These are phyloP conservation scores for Peromyscus maniculatus DNA, from an alignment of 2,113 vertebrate species.

Conservation along the genomic window DNA sequence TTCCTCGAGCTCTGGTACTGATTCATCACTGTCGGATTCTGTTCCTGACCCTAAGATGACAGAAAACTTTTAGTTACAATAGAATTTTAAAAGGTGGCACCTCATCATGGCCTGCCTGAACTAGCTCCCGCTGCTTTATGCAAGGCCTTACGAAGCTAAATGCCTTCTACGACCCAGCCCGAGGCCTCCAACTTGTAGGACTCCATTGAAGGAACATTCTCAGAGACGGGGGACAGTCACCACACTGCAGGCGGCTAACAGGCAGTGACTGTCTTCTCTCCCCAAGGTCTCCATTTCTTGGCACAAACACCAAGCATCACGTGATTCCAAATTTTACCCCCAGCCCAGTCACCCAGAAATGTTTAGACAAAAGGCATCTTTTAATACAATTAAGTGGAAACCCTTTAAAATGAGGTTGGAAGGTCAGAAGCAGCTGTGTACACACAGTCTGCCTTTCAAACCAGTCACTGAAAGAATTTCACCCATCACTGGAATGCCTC, in stretches of 20 bases:
- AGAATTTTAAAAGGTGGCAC: neutral
- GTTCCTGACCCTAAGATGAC: constrained; percentile 95
- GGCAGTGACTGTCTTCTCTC: constrained; percentile 17
- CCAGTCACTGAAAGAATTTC: constrained; percentile 26
- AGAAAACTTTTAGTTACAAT: constrained; percentile 39
- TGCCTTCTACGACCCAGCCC: constrained; percentile 21
- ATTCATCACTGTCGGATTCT: constrained; percentile 99
- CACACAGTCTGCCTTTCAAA: constrained; percentile 63
- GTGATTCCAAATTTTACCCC: constrained; percentile 37
- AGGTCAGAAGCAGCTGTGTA: constrained; percentile 69
- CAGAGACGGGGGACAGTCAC: constrained; percentile 44
- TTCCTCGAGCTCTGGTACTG: constrained; percentile 98
- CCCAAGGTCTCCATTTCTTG: constrained; percentile 50
- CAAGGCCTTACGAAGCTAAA: constrained; percentile 60
- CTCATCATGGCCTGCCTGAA: constrained; percentile 8
- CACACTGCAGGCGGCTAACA: neutral
- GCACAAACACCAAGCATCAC: constrained; percentile 15
- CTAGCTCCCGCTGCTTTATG: constrained; percentile 3
- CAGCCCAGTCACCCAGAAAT: constrained; percentile 14
- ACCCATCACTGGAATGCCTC: constrained; percentile 17
- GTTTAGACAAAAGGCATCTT: constrained; percentile 26
- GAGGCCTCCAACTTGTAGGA: neutral
- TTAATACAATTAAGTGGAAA: neutral
- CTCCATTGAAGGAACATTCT: constrained; percentile 55
- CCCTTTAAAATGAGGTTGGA: constrained; percentile 46